phyloP scores from a whole-genome alignment of 2,888 invertebrate genomes.

The Meteorus cinctellus region DNA sequence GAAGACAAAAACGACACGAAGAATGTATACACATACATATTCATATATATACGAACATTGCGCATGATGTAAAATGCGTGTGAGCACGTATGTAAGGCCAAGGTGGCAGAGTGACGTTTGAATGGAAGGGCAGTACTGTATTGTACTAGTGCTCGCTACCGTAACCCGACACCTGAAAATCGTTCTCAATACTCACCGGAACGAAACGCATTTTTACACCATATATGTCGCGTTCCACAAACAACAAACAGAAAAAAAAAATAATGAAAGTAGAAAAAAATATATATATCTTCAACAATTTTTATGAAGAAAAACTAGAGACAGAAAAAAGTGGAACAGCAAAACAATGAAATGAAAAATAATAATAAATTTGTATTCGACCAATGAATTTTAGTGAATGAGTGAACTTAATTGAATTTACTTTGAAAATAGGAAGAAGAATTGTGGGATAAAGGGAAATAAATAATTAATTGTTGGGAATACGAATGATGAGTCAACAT shows the following conservation, averaged over 20 bases:
- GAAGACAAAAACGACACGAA: constrained; percentile 58
- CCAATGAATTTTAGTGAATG: constrained; percentile 9
- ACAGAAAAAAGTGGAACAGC: constrained; percentile 1
- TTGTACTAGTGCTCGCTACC: constrained; percentile 56
- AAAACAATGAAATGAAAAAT: neutral
- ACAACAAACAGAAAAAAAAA: neutral
- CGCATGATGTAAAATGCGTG: constrained; percentile 35
- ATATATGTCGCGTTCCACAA: constrained; percentile 17
- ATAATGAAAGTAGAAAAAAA: neutral
- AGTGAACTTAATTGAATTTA: constrained; percentile 11
- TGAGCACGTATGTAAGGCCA: constrained; percentile 60
- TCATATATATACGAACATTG: constrained; percentile 34
- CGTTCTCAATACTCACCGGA: constrained; percentile 69
- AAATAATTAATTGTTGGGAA: neutral
- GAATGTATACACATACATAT: neutral
- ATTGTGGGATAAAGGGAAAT: neutral
- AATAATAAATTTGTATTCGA: too few species aligned
- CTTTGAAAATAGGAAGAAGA: neutral
- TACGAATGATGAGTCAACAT: constrained; percentile 2
- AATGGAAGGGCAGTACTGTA: constrained; percentile 67
- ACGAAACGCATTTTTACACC: constrained; percentile 28
- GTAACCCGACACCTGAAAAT: constrained; percentile 72
- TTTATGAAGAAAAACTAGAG: neutral
- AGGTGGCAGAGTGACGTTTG: constrained; percentile 73
- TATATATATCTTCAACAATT: neutral